Conservation (phyloP, 1,140 invertebrate species). For the Drosophila mojavensis region DNA sequence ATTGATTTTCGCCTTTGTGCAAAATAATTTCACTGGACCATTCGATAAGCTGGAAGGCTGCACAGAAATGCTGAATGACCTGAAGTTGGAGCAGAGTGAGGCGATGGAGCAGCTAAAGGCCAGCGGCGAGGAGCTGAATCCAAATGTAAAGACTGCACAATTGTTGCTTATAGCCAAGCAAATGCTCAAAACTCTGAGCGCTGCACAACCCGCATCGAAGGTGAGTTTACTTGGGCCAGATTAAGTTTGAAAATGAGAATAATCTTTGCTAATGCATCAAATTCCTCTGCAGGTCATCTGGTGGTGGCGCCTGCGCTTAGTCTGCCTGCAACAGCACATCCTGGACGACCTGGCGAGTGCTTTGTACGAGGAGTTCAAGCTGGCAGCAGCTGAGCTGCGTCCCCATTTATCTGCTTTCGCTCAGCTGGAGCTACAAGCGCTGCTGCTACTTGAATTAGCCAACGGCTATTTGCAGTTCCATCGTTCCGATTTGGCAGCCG, state of each 20-base stretch:
- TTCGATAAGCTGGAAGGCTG: constrained; percentile 70
- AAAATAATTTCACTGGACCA: constrained; percentile 93
- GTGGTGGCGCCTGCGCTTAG: constrained; percentile 91
- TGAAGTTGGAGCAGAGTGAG: constrained; percentile 22
- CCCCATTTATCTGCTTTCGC: constrained; percentile 75
- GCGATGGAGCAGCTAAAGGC: constrained; percentile 76
- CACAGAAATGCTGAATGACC: constrained; percentile 36
- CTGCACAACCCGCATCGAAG: constrained; percentile 73
- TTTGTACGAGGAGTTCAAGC: constrained; percentile 87
- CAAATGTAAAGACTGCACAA: constrained; percentile 87
- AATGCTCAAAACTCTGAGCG: constrained; percentile 86
- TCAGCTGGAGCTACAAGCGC: constrained; percentile 85
- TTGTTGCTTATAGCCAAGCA: constrained; percentile 88
- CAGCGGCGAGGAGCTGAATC: constrained; percentile 87
- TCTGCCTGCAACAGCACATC: constrained; percentile 90
- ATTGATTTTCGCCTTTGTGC: constrained; percentile 89
- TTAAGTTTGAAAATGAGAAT: too few relatives aligned
- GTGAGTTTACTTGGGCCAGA: constrained; percentile 51
- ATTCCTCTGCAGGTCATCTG: constrained; percentile 38
- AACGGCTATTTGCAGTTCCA: constrained; percentile 91
- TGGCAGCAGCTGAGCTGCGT: constrained; percentile 86
- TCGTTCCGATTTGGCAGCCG: constrained; percentile 88
- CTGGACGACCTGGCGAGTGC: constrained; percentile 89
- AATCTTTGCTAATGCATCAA: neutral
- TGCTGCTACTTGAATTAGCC: constrained; percentile 90